Conservation (phyloP, 1,140 invertebrate genomes). For the Protaetia brevitarsis region DNA sequence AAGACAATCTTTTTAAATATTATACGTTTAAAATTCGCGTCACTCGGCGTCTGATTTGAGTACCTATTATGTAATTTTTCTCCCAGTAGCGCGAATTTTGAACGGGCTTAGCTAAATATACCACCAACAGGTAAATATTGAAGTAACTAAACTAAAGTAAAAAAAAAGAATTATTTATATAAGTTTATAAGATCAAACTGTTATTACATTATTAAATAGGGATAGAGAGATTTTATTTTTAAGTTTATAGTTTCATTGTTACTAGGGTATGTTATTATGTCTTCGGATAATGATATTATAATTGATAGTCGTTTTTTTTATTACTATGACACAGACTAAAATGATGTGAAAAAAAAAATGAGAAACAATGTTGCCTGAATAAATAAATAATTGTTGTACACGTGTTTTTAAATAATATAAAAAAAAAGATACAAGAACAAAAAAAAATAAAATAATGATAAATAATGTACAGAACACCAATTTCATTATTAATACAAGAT, state of each 20-base stretch:
- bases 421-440: slow-evolving; percentile 9
- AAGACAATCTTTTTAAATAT: slow-evolving; percentile 14
- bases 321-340: neutral
- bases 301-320: neutral
- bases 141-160: no score
- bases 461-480: slow-evolving; percentile 24
- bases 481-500: slow-evolving; percentile 17
- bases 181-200: slow-evolving; percentile 21
- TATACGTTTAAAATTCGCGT: neutral
- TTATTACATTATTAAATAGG: neutral
- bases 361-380: slow-evolving; percentile 22
- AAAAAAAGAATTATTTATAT: slow-evolving; percentile 23
- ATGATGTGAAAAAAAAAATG: slow-evolving; percentile 10
- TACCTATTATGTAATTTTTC: neutral
- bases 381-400: slow-evolving; percentile 20
- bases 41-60: neutral
- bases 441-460: slow-evolving; percentile 1
- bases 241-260: neutral
- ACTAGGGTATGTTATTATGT: neutral
- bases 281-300: neutral
- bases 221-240: slow-evolving; percentile 21
- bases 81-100: neutral
- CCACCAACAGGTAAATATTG: neutral
- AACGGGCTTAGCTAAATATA: slow-evolving; percentile 20
- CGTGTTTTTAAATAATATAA: slow-evolving; percentile 17